These are phyloP conservation scores for Poecilia wingei DNA, from an alignment of 2,797 vertebrate species.

Conservation along the genomic window DNA sequence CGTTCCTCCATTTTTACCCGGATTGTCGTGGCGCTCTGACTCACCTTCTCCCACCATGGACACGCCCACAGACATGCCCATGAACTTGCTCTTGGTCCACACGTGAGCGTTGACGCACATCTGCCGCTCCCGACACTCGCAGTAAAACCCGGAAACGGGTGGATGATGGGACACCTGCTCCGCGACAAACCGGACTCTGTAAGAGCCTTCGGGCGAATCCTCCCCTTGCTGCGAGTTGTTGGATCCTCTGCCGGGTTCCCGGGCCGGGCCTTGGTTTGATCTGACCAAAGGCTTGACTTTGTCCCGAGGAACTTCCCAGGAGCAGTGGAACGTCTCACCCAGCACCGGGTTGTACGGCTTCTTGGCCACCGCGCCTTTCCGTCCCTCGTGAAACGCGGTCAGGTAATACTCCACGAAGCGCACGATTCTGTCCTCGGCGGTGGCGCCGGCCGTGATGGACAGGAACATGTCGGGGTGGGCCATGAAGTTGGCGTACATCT, in stretches of 20 bases:
- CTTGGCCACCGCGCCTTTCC: slow-evolving; percentile 92
- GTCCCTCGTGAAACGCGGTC: slow-evolving; percentile 94
- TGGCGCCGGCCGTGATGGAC: slow-evolving; percentile 86
- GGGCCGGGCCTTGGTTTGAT: slow-evolving; percentile 63
- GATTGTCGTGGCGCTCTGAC: slow-evolving; percentile 5
- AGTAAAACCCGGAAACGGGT: slow-evolving; percentile 93
- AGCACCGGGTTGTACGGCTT: slow-evolving; percentile 96
- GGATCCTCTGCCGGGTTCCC: slow-evolving; percentile 53
- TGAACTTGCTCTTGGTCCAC: slow-evolving; percentile 98
- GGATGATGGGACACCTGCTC: slow-evolving; percentile 96
- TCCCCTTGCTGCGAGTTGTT: slow-evolving; percentile 58
- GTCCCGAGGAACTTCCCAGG: slow-evolving; percentile 92
- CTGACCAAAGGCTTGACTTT: slow-evolving; percentile 80
- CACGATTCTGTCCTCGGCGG: slow-evolving; percentile 90
- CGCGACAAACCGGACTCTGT: slow-evolving; percentile 87
- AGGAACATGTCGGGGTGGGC: slow-evolving; percentile 94
- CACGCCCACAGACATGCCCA: slow-evolving; percentile 97
- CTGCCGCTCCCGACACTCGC: slow-evolving; percentile 90
- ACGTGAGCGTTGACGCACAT: slow-evolving; percentile 90
- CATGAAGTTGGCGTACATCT: slow-evolving; percentile 98
- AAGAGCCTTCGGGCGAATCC: slow-evolving; percentile 72
- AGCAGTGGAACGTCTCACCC: slow-evolving; percentile 95
- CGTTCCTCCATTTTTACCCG: background rate
- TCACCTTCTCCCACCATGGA: slow-evolving; percentile 94
- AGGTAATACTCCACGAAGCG: slow-evolving; percentile 95